Conservation (phyloP, 1,140 invertebrate species). For the Plectrocnemia conspersa region DNA sequence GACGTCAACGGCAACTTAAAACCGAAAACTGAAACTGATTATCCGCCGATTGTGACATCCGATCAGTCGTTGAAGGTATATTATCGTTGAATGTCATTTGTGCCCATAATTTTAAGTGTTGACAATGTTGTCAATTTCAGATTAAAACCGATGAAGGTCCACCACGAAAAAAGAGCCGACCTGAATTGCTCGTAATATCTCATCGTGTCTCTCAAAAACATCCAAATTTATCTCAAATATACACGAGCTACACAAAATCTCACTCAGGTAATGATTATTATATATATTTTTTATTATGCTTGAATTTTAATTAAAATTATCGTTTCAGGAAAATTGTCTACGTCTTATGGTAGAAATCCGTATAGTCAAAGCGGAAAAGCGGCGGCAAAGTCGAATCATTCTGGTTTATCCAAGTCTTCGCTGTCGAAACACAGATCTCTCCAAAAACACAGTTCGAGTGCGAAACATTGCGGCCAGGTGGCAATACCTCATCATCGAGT, state of each 20-base stretch:
- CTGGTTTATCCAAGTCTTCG: conserved; percentile 23
- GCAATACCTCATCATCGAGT: conserved; percentile 32
- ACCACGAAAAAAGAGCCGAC: conserved; percentile 45
- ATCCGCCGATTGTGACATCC: conserved; percentile 47
- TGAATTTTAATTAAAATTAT: conserved; percentile 11
- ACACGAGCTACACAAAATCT: conserved; percentile 48
- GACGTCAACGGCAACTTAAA: conserved; percentile 33
- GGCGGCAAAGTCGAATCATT: conserved; percentile 26
- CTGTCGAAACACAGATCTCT: conserved; percentile 29
- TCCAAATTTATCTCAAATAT: conserved; percentile 49
- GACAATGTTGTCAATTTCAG: conserved; percentile 15
- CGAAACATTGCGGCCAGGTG: conserved; percentile 27
- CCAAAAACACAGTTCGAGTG: conserved; percentile 21
- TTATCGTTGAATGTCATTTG: neutral
- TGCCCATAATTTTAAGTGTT: neutral
- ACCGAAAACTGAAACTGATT: conserved; percentile 38
- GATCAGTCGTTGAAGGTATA: conserved; percentile 44
- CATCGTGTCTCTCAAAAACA: conserved; percentile 44
- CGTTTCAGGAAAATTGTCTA: conserved; percentile 26
- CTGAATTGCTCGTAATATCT: conserved; percentile 46
- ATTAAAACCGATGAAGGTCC: conserved; percentile 28
- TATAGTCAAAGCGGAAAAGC: conserved; percentile 28
- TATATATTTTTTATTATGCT: conserved; percentile 7
- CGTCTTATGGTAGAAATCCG: conserved; percentile 25
- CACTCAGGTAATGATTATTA: conserved; percentile 38